phyloP scores from a whole-genome alignment of 2,797 vertebrate species.

The Diceros bicornis region DNA sequence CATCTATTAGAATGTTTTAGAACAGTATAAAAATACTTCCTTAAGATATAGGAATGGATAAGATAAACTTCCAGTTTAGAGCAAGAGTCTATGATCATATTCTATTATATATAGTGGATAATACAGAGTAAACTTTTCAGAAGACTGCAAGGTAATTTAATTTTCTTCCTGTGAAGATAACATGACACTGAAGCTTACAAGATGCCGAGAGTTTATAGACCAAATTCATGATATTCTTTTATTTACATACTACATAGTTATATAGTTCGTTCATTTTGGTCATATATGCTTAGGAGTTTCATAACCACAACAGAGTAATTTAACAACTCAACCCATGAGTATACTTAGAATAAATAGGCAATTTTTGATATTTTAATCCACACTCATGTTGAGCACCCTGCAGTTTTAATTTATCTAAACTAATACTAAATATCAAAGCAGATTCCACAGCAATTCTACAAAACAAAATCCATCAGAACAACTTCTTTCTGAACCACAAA shows the following conservation, averaged over 20 bases:
- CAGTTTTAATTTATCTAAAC: conserved; percentile 67
- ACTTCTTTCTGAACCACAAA: conserved; percentile 72
- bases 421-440: conserved; percentile 79
- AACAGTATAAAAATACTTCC: conserved; percentile 19
- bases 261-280: conserved; percentile 45
- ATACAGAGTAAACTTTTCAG: not conserved
- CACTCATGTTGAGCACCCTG: not conserved
- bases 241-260: not conserved
- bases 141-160: conserved; percentile 24
- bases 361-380: conserved; percentile 61
- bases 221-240: conserved; percentile 24
- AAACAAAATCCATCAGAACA: conserved; percentile 70
- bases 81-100: not conserved
- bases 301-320: not conserved
- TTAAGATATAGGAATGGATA: conserved; percentile 1
- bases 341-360: conserved; percentile 3
- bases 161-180: conserved; percentile 25
- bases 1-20: conserved; percentile 23
- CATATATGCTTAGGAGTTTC: conserved; percentile 31
- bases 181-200: conserved; percentile 21
- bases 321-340: conserved; percentile 1
- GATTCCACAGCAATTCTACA: conserved; percentile 70
- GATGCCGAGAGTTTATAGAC: not conserved
- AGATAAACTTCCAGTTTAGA: conserved; percentile 11
- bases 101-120: not conserved